phyloP scores from a whole-genome alignment of 2,888 invertebrate species.

The Neocrepidodera transversa region DNA sequence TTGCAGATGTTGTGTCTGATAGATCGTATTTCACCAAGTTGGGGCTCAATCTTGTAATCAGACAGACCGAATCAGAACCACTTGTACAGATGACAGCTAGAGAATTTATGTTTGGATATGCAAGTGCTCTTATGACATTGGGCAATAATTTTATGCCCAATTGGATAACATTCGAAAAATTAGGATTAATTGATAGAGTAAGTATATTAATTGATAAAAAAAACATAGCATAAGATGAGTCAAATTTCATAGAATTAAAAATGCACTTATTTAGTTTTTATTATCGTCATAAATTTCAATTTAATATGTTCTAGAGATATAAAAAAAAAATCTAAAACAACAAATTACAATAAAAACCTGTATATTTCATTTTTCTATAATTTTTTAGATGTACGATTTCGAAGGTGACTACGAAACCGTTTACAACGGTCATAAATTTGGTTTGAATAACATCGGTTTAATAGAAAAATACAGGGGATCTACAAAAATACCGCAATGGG shows the following conservation, averaged over 20 bases:
- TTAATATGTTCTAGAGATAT: too few species aligned
- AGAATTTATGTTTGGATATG: slow-evolving; percentile 90
- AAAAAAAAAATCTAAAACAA: too few species aligned
- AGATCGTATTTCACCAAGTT: slow-evolving; percentile 70
- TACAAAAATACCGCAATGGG: slow-evolving; percentile 79
- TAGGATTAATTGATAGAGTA: slow-evolving; percentile 88
- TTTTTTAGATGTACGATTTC: slow-evolving; percentile 83
- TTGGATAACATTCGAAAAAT: slow-evolving; percentile 86
- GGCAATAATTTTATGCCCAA: slow-evolving; percentile 83
- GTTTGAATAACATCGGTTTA: slow-evolving; percentile 68
- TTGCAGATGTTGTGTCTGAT: slow-evolving; percentile 77
- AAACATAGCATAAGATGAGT: too few species aligned
- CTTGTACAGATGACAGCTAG: slow-evolving; percentile 81
- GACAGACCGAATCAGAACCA: slow-evolving; percentile 72
- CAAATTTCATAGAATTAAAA: too few species aligned
- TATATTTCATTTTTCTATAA: not conserved
- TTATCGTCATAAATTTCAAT: too few species aligned
- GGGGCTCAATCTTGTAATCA: slow-evolving; percentile 75
- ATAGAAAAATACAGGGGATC: slow-evolving; percentile 80
- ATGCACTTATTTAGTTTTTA: too few species aligned
- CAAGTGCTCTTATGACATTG: slow-evolving; percentile 80
- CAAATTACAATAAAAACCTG: too few species aligned
- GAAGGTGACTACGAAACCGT: slow-evolving; percentile 80
- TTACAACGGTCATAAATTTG: slow-evolving; percentile 73
- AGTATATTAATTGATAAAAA: slow-evolving; percentile 54